A percentile compares a stretch with the other conserved stretches of the same genome.
Conservation (phyloP, 2,113 vertebrate genomes). For the Cercocebus atys region DNA sequence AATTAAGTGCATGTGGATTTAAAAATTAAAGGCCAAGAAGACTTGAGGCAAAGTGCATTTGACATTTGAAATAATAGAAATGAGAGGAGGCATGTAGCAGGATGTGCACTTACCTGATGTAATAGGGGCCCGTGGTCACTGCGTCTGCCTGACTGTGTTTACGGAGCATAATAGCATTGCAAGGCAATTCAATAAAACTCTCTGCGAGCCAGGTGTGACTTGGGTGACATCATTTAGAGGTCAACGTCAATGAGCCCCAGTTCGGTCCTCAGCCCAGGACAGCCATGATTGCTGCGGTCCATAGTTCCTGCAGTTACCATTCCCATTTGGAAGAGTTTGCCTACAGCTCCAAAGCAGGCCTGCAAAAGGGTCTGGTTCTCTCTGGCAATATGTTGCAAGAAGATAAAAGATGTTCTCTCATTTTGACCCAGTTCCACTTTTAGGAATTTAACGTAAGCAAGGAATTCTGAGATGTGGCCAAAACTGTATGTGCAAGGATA, state of each 20-base stretch:
- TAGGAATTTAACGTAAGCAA: background rate
- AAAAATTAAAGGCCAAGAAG: conserved; percentile 68
- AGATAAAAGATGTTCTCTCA: background rate
- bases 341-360: fast-evolving
- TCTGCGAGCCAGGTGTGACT: background rate
- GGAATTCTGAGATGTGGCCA: background rate
- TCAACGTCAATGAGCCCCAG: background rate
- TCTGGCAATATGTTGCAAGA: background rate
- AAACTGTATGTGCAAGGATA: background rate
- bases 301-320: background rate
- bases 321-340: background rate
- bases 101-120: background rate
- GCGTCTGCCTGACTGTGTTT: background rate
- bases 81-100: conserved; percentile 40
- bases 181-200: conserved; percentile 38
- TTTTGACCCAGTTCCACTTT: background rate
- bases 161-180: background rate
- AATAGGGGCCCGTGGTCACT: background rate
- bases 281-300: background rate
- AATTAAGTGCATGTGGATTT: conserved; percentile 74
- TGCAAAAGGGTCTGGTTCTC: background rate
- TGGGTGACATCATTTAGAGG: conserved; percentile 8
- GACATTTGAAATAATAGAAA: conserved; percentile 75
- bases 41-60: conserved; percentile 74
- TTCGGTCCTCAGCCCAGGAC: background rate